phyloP scores from a whole-genome alignment of 2,888 invertebrate species.

The Drosophila eohydei region DNA sequence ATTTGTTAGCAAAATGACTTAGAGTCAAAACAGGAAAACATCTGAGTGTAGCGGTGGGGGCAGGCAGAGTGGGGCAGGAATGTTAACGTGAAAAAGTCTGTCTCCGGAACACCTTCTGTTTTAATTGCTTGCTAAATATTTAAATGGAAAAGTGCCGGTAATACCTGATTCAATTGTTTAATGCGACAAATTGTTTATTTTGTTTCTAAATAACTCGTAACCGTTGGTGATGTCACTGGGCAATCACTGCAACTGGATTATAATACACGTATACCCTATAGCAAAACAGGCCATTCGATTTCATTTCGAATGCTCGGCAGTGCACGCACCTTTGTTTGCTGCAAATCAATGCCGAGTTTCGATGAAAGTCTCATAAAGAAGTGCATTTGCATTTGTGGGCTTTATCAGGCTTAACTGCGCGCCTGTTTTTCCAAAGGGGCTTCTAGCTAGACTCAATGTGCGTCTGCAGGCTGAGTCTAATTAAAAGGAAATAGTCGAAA shows the following conservation, averaged over 20 bases:
- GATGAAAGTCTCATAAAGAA: background rate
- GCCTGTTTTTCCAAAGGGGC: conserved; percentile 2
- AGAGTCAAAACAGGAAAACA: too few species aligned
- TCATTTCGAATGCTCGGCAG: background rate
- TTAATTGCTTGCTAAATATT: conserved; percentile 32
- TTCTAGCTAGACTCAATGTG: conserved; percentile 10
- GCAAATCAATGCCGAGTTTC: background rate
- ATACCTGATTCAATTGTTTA: conserved; percentile 33
- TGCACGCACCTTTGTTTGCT: background rate
- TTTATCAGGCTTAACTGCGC: background rate
- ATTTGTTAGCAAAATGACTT: too few species aligned
- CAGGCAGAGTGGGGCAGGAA: background rate
- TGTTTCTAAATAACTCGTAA: conserved; percentile 44
- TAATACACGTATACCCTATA: background rate
- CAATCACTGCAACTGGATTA: conserved; percentile 38
- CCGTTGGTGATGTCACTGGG: conserved; percentile 57
- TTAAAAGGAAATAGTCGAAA: conserved; percentile 28
- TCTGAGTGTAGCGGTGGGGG: too few species aligned
- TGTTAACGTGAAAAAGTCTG: conserved; percentile 10
- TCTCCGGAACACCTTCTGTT: conserved; percentile 34
- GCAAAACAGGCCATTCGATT: background rate
- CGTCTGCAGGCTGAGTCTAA: background rate
- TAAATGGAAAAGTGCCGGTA: conserved; percentile 36
- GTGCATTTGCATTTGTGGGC: conserved; percentile 1
- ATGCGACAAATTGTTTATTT: conserved; percentile 40